phyloP scores from a whole-genome alignment of 2,797 vertebrate genomes.

The Microctenopoma lineatum region DNA sequence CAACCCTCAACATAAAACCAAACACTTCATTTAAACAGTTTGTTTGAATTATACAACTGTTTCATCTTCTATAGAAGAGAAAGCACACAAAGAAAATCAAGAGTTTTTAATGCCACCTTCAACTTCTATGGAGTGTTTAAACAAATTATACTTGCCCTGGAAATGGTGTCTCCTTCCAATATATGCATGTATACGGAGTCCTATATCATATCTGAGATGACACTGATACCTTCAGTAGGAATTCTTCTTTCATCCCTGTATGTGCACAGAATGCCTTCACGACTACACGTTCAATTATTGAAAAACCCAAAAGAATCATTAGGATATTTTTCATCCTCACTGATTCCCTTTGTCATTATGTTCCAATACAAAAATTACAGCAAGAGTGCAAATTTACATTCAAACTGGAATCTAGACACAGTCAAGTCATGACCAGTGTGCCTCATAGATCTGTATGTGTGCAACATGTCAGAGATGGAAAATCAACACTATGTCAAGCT shows the following conservation, averaged over 20 bases:
- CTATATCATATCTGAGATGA: neutral
- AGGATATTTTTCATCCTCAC: neutral
- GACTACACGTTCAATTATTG: neutral
- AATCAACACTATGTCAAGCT: neutral
- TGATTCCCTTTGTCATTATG: neutral
- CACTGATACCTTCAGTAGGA: neutral
- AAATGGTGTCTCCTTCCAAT: neutral
- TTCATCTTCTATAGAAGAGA: neutral
- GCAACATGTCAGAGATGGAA: neutral
- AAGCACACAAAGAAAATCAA: neutral
- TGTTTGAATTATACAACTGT: neutral
- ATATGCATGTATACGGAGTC: neutral
- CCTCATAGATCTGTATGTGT: neutral
- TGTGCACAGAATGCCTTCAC: neutral
- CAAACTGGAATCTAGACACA: neutral
- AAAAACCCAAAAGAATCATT: neutral
- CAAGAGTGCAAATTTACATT: conserved; percentile 19
- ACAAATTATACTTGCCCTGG: neutral
- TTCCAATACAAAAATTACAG: neutral
- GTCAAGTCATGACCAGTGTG: neutral
- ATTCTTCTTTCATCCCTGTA: neutral
- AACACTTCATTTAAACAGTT: no score
- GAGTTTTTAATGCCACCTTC: conserved; percentile 20
- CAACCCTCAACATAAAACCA: neutral
- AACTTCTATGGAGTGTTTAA: conserved; percentile 11